Evolutionary conservation across 1,140 invertebrate genomes (phyloP).

Genomic region (Bicyclus anynana): DNA sequence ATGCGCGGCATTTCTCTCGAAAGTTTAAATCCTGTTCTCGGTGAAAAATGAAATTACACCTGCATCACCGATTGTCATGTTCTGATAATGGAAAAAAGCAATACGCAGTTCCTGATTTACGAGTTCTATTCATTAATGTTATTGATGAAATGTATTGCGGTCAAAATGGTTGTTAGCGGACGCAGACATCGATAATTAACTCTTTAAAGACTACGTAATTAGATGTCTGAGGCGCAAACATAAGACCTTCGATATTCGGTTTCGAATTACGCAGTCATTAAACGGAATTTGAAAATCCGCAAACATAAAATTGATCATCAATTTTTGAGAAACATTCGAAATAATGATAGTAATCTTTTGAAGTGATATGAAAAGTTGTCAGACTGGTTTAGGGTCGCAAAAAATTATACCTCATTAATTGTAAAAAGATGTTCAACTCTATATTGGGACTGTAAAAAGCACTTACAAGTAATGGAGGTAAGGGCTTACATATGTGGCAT

Average conservation of each 20-base stretch:
- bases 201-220: constrained; percentile 15
- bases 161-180: constrained; percentile 14
- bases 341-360: constrained; percentile 12
- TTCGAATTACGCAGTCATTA: not conserved
- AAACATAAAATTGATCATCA: not conserved
- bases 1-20: no score
- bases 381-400: constrained; percentile 3
- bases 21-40: no score
- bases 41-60: no score
- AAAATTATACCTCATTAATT: not conserved
- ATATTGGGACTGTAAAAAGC: no score
- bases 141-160: constrained; percentile 22
- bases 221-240: not conserved
- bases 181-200: constrained; percentile 12
- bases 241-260: not conserved
- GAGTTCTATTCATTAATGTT: constrained; percentile 11
- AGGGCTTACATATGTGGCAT: no score
- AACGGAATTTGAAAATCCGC: not conserved
- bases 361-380: constrained; percentile 7
- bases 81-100: not conserved
- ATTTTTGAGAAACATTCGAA: not conserved
- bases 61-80: no score
- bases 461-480: no score
- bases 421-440: not conserved
- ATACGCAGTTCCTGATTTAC: constrained; percentile 1